A percentile compares a stretch with the other conserved stretches of the same genome.
These are phyloP conservation scores for Chondrilla cf. caribensis DNA, from an alignment of 37 sponge, comb jelly and placozoan species.

Conservation along the genomic window DNA sequence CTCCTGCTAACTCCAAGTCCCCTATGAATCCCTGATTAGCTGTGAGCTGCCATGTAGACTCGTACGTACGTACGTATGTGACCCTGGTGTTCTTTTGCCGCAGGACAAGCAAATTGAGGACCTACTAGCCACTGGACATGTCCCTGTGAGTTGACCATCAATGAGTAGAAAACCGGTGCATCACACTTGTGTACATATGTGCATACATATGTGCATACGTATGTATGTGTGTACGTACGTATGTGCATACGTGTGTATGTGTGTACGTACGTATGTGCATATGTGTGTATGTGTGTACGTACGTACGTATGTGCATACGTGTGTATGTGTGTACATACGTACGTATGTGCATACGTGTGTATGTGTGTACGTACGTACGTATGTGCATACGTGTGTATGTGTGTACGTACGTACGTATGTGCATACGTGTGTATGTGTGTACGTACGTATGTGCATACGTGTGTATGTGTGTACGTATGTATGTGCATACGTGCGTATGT, in stretches of 20 bases:
- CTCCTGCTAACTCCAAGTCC: too few relatives aligned
- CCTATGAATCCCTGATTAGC: too few relatives aligned
- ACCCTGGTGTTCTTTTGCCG: not conserved
- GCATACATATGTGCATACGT: too few relatives aligned
- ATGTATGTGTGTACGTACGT: not conserved
- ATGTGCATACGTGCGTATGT: not conserved
- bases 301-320: not conserved
- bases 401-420: not conserved
- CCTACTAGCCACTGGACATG: constrained; percentile 50
- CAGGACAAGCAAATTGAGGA: constrained; percentile 67
- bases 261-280: not conserved
- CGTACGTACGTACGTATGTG: too few relatives aligned
- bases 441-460: not conserved
- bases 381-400: not conserved
- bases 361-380: not conserved
- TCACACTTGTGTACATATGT: not conserved
- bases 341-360: not conserved
- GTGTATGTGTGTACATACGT: not conserved
- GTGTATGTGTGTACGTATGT: not conserved
- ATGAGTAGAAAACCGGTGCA: not conserved
- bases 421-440: not conserved
- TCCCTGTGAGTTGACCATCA: constrained; percentile 24
- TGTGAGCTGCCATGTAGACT: too few relatives aligned
- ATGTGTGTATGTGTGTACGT: not conserved
- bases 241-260: not conserved